Evolutionary conservation across 1,140 invertebrate species (phyloP).

Genomic region (Stratiolaelaps scimitus): DNA sequence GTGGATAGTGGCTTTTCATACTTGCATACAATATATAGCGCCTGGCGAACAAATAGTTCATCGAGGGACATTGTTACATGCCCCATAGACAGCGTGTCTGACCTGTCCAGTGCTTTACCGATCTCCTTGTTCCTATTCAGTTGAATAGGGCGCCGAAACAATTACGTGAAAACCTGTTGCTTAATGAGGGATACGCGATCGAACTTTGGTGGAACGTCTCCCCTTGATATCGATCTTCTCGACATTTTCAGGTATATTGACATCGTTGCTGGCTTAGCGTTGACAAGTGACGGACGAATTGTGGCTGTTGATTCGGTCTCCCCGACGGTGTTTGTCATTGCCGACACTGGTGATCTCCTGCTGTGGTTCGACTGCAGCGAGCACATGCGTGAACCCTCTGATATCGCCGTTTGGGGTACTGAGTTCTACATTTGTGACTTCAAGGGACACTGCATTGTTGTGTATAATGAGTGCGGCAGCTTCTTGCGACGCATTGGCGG

Average conservation of each 20-base stretch:
- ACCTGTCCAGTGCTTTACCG: no score
- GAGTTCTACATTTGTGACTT: constrained; percentile 96
- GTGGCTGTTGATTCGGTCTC: constrained; percentile 94
- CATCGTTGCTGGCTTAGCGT: constrained; percentile 88
- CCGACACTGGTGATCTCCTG: constrained; percentile 72
- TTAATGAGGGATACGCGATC: no score
- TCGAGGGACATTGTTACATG: no score
- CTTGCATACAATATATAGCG: no score
- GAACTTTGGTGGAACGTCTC: no score
- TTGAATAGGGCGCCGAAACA: no score
- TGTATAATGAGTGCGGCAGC: constrained; percentile 78
- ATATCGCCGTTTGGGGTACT: constrained; percentile 79
- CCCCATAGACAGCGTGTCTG: no score
- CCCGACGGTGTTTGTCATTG: constrained; percentile 86
- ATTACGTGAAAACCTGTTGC: no score
- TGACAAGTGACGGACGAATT: constrained; percentile 75
- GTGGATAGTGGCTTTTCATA: no score
- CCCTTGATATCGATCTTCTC: no score
- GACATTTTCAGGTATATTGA: constrained; percentile 64
- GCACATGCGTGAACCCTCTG: constrained; percentile 90
- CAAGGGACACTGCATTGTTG: constrained; percentile 91
- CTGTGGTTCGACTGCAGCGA: constrained; percentile 93
- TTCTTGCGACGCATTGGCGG: constrained; percentile 83
- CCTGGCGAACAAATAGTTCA: no score
- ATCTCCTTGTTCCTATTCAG: no score